A percentile compares a stretch with the other conserved stretches of the same genome.
These are phyloP conservation scores for Apotomis capreana DNA, from an alignment of 2,888 invertebrate species.

Conservation along the genomic window DNA sequence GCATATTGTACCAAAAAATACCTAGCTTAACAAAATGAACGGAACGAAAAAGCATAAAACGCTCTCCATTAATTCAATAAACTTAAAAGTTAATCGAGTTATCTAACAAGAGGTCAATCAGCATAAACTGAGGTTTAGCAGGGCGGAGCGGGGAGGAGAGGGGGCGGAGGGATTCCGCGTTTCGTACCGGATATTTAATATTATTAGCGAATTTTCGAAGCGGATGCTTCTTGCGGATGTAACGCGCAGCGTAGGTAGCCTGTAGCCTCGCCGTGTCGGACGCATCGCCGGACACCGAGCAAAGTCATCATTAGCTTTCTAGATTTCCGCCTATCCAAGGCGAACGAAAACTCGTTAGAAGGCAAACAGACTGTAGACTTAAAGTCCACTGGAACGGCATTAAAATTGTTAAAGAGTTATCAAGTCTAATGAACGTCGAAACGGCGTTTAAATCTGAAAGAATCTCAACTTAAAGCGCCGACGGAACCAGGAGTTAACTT, in stretches of 20 bases:
- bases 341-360: neutral
- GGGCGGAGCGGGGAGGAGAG: neutral
- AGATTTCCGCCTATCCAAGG: neutral
- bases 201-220: slow-evolving; percentile 53
- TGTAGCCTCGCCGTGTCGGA: slow-evolving; percentile 22
- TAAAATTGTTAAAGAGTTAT: slow-evolving; percentile 34
- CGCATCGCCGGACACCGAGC: slow-evolving; percentile 23
- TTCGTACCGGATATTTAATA: slow-evolving; percentile 52
- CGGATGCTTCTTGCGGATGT: slow-evolving; percentile 45
- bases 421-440: slow-evolving; percentile 34
- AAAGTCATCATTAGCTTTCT: neutral
- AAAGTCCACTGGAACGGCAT: slow-evolving; percentile 1
- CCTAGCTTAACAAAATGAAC: neutral
- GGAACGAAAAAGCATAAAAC: slow-evolving; percentile 7
- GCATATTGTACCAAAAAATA: neutral
- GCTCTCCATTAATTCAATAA: slow-evolving; percentile 17
- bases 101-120: slow-evolving; percentile 37
- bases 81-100: slow-evolving; percentile 33
- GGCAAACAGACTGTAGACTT: slow-evolving; percentile 7
- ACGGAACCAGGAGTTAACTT: slow-evolving; percentile 29
- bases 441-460: slow-evolving; percentile 38
- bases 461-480: slow-evolving; percentile 28
- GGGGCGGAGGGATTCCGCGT: slow-evolving; percentile 4
- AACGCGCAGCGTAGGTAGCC: slow-evolving; percentile 35
- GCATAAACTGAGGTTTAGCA: slow-evolving; percentile 28